Conservation (phyloP, 2,113 vertebrate species). For the Nycticryphes semicollaris region DNA sequence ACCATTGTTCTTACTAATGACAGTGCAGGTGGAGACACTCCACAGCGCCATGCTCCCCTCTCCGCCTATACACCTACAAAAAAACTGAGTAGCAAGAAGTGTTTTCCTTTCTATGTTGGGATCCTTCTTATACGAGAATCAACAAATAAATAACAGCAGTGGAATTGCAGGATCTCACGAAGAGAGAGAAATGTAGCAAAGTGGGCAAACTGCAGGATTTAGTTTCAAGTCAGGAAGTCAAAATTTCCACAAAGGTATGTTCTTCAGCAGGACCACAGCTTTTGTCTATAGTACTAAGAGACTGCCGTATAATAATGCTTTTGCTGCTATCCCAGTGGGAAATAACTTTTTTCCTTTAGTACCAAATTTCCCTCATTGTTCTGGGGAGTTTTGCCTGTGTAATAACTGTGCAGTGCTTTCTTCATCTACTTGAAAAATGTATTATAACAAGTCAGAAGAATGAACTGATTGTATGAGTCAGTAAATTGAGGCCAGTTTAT, state of each 20-base stretch:
- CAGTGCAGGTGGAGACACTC: background rate
- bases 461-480: background rate
- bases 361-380: background rate
- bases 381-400: background rate
- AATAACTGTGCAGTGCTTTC: background rate
- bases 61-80: fast-evolving
- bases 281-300: background rate
- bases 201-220: background rate
- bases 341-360: background rate
- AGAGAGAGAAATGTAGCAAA: background rate
- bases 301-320: background rate
- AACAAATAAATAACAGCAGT: background rate
- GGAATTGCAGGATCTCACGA: background rate
- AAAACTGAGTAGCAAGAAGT: background rate
- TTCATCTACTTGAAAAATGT: background rate
- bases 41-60: background rate
- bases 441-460: background rate
- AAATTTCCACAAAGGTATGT: background rate
- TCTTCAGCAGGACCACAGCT: background rate
- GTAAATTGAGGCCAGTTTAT: background rate
- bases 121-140: background rate
- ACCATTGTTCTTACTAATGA: background rate
- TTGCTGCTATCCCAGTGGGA: background rate
- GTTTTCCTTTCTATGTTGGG: background rate
- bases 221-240: background rate